Evolutionary conservation across 2,797 vertebrate species (phyloP).

Genomic region (Takifugu ocellatus): DNA sequence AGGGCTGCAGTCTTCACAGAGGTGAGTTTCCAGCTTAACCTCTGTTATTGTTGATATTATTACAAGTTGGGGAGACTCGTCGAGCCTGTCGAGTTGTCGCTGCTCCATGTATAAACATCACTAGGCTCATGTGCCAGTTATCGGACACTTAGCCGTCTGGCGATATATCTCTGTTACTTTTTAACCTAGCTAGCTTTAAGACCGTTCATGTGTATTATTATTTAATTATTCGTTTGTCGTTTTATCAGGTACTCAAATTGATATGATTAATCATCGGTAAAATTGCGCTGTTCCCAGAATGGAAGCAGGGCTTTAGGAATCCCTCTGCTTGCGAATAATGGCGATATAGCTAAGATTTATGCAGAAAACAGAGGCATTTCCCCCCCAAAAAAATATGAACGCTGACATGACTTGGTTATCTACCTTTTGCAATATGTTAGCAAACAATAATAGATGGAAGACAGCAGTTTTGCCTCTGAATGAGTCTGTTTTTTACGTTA

Average conservation of each 20-base stretch:
- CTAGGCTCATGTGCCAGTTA: not conserved
- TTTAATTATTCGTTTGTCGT: not conserved
- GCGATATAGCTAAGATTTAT: not conserved
- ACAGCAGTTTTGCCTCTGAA: not conserved
- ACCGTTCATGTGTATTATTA: not conserved
- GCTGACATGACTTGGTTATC: not conserved
- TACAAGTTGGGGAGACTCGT: not conserved
- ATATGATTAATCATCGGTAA: not conserved
- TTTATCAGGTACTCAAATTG: too few species aligned
- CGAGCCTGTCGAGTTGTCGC: conserved; percentile 14
- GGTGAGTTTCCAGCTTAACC: conserved; percentile 39
- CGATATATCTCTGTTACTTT: not conserved
- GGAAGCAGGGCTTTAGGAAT: not conserved
- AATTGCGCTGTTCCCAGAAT: not conserved
- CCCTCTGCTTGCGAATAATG: not conserved
- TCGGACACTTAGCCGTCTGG: conserved; percentile 35
- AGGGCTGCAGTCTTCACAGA: not conserved
- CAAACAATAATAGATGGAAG: not conserved
- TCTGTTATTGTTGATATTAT: not conserved
- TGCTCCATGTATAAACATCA: conserved; percentile 19
- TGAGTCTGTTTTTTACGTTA: not conserved
- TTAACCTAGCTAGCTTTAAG: not conserved
- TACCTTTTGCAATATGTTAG: too few species aligned
- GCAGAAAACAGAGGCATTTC: not conserved
- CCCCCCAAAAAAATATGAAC: too few species aligned